These are phyloP conservation scores for Halcyon senegalensis DNA, from an alignment of 2,113 vertebrate genomes.

Conservation along the genomic window DNA sequence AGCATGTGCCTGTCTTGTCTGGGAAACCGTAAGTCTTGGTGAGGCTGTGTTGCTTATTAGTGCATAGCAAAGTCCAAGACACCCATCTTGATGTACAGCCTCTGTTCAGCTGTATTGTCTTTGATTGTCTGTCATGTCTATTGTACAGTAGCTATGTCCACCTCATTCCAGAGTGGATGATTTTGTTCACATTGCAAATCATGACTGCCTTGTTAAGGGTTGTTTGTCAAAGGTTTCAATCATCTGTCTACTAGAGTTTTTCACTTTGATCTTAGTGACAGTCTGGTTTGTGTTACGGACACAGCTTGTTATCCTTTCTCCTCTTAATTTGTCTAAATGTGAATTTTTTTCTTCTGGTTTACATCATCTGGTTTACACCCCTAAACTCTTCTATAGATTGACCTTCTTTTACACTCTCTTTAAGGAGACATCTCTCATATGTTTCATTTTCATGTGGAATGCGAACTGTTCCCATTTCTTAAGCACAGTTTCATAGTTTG, in stretches of 20 bases:
- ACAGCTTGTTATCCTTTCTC: not conserved
- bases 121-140: not conserved
- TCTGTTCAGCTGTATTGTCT: not conserved
- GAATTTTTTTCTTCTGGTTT: not conserved
- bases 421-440: not conserved
- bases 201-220: not conserved
- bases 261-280: not conserved
- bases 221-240: not conserved
- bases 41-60: not conserved
- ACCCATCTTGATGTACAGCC: not conserved
- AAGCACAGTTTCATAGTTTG: not conserved
- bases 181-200: not conserved
- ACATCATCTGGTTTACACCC: not conserved
- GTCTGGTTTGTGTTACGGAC: not conserved
- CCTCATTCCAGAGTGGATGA: not conserved
- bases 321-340: not conserved
- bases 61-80: not conserved
- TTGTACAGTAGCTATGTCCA: not conserved
- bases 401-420: not conserved
- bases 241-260: not conserved
- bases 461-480: not conserved
- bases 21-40: not conserved
- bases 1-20: not conserved
- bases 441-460: not conserved
- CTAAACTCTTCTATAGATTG: not conserved